These are phyloP conservation scores for Microcebus ravelobensis DNA, from an alignment of 2,113 vertebrate species.

Conservation along the genomic window DNA sequence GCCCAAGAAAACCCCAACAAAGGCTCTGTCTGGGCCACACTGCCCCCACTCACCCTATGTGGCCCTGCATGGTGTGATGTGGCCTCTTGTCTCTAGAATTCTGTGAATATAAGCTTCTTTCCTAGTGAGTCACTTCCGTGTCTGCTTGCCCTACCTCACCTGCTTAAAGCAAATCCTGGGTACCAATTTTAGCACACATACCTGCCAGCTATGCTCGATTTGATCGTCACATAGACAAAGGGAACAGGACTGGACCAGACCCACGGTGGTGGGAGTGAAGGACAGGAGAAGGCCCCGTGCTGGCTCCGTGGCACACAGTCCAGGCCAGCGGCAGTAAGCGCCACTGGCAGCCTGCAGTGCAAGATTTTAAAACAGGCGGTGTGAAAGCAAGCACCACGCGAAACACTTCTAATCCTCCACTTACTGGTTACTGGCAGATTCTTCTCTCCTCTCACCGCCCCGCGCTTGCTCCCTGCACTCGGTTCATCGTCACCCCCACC, in stretches of 20 bases:
- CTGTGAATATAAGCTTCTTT: not conserved
- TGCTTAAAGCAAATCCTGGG: not conserved
- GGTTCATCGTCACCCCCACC: not conserved
- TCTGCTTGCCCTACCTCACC: not conserved
- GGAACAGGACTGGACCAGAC: too few species aligned
- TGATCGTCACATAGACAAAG: not conserved
- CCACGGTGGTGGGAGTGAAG: not conserved
- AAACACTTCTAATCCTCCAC: not conserved
- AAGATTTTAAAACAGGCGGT: not conserved
- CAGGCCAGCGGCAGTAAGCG: not conserved
- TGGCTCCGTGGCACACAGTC: not conserved
- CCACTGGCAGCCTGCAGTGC: not conserved
- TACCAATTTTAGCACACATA: not conserved
- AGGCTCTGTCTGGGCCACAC: too few species aligned
- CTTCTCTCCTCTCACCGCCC: not conserved
- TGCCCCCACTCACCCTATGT: rapidly evolving
- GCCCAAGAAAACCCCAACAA: not conserved
- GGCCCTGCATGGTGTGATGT: not conserved
- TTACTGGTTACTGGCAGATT: not conserved
- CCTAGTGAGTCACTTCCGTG: not conserved
- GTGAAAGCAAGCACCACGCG: not conserved
- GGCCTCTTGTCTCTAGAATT: not conserved
- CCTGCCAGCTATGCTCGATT: too few species aligned
- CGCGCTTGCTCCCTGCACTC: not conserved
- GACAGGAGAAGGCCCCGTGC: not conserved